Evolutionary conservation across 23 tunicate genomes (phyloP).

Genomic region (Corella eumyota): DNA sequence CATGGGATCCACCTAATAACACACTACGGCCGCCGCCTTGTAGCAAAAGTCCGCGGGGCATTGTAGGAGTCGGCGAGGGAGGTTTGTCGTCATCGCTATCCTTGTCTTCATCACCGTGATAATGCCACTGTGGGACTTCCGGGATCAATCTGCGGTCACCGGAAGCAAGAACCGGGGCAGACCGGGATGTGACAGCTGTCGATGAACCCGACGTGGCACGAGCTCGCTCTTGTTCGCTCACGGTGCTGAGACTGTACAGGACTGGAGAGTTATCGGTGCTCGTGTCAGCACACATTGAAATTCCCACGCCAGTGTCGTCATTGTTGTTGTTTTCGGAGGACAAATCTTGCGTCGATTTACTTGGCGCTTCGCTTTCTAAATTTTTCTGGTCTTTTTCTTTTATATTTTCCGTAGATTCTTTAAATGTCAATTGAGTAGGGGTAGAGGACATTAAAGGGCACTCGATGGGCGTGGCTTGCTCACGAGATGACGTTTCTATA

Average conservation of each 20-base stretch:
- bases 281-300: conserved; percentile 2
- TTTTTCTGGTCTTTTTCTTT: too few species aligned
- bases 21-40: conserved; percentile 15
- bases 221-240: background rate
- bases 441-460: conserved; percentile 23
- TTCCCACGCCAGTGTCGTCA: conserved; percentile 2
- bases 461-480: conserved; percentile 46
- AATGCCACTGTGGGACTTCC: conserved; percentile 13
- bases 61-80: conserved; percentile 38
- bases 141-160: background rate
- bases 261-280: background rate
- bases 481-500: background rate
- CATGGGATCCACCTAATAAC: background rate
- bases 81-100: conserved; percentile 36
- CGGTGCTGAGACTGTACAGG: background rate
- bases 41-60: conserved; percentile 2
- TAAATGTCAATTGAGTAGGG: background rate
- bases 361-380: too few species aligned
- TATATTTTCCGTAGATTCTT: too few species aligned
- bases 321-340: background rate
- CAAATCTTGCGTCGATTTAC: background rate
- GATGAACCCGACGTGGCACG: background rate
- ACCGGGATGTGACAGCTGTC: conserved; percentile 3
- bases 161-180: conserved; percentile 8
- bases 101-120: background rate